Conservation (phyloP, 2,113 vertebrate genomes). For the Nibea coibor region DNA sequence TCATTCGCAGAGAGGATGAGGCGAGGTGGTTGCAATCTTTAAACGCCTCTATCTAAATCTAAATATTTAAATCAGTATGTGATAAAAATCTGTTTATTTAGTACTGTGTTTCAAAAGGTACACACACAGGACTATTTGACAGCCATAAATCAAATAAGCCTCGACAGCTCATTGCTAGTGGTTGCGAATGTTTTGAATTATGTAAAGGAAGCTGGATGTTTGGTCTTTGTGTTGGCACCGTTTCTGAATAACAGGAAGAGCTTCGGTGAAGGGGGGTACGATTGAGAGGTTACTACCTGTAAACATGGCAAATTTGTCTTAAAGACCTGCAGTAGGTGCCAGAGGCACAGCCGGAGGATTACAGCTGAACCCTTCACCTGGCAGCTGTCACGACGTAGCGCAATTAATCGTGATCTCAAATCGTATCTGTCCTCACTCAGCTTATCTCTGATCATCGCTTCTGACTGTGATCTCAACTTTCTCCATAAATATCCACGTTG, state of each 20-base stretch:
- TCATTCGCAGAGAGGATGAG: too few species aligned
- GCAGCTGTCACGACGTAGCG: not conserved
- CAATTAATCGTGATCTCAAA: constrained; percentile 4
- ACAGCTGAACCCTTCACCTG: not conserved
- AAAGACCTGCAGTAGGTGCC: constrained; percentile 51
- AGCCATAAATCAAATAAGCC: constrained; percentile 4
- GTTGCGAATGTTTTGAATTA: constrained; percentile 26
- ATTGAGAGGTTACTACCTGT: constrained; percentile 48
- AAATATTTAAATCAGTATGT: too few species aligned
- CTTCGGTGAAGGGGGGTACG: constrained; percentile 16
- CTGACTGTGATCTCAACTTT: constrained; percentile 7
- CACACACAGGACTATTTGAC: constrained; percentile 18
- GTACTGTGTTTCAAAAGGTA: constrained; percentile 8
- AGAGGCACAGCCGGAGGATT: not conserved
- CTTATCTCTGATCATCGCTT: not conserved
- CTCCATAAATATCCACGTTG: constrained; percentile 11
- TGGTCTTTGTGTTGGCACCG: constrained; percentile 48
- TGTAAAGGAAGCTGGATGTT: constrained; percentile 46
- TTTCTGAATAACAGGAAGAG: constrained; percentile 69
- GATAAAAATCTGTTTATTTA: constrained; percentile 2
- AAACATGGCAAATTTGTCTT: constrained; percentile 32
- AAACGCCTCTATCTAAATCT: too few species aligned
- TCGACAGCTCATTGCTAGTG: constrained; percentile 1
- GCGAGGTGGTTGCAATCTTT: too few species aligned
- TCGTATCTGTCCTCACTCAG: constrained; percentile 11